A percentile compares a stretch with the other conserved stretches of the same genome.
These are phyloP conservation scores for Odobenus rosmarus DNA, from an alignment of 2,113 vertebrate species.

Conservation along the genomic window DNA sequence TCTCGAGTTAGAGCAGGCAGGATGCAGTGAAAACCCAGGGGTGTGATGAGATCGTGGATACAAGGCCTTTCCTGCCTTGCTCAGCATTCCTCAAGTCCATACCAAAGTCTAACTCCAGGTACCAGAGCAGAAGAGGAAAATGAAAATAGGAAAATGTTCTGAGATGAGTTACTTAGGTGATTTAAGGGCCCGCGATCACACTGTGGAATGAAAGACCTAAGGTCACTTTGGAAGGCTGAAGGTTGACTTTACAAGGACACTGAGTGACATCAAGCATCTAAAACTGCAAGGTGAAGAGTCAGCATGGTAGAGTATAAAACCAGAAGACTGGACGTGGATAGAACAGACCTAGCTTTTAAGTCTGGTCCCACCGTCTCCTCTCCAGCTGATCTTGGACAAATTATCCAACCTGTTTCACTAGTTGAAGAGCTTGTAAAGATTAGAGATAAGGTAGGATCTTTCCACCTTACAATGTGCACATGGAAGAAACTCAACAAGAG, in stretches of 20 bases:
- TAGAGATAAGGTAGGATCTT: background rate
- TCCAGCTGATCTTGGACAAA: background rate
- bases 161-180: background rate
- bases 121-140: background rate
- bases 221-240: background rate
- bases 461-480: background rate
- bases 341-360: background rate
- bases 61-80: background rate
- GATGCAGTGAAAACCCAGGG: background rate
- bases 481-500: background rate
- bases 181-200: background rate
- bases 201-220: background rate
- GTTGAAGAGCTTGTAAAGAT: background rate
- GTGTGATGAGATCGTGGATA: accelerated
- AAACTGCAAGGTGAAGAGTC: background rate
- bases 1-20: background rate
- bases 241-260: background rate
- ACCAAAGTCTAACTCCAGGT: background rate
- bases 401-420: background rate
- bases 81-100: background rate
- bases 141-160: background rate
- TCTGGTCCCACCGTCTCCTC: background rate
- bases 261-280: background rate
- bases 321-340: background rate
- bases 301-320: background rate